These are phyloP conservation scores for Eupeodes latifasciatus DNA, from an alignment of 2,888 invertebrate species.

Conservation along the genomic window DNA sequence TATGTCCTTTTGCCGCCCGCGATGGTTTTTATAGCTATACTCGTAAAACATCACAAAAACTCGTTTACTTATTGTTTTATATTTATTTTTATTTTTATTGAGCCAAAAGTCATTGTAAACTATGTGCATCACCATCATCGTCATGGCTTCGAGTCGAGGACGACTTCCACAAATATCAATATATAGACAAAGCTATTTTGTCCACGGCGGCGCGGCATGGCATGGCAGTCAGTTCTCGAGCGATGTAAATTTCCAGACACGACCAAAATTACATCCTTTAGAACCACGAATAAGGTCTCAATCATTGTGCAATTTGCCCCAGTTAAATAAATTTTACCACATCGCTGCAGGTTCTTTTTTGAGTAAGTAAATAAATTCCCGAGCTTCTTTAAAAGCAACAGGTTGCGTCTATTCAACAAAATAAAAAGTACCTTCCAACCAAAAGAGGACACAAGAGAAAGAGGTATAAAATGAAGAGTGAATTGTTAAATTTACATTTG, in stretches of 20 bases:
- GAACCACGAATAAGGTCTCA: constrained; percentile 40
- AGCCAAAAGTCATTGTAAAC: constrained; percentile 41
- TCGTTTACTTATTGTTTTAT: constrained; percentile 40
- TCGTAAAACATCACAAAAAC: constrained; percentile 16
- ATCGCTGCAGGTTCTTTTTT: background rate
- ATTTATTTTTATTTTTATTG: constrained; percentile 44
- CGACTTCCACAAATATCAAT: background rate
- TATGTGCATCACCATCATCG: background rate
- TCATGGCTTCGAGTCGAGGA: background rate
- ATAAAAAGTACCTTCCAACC: background rate
- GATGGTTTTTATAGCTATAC: constrained; percentile 39
- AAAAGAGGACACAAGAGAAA: background rate
- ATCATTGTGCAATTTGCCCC: constrained; percentile 50
- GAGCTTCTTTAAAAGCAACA: constrained; percentile 47
- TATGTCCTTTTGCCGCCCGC: constrained; percentile 57
- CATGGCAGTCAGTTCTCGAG: no score
- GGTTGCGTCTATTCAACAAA: constrained; percentile 15
- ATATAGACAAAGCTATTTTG: constrained; percentile 15
- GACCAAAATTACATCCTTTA: constrained; percentile 37
- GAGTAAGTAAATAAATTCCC: constrained; percentile 40
- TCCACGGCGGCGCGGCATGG: constrained; percentile 12
- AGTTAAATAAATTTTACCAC: constrained; percentile 43
- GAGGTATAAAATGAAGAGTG: constrained; percentile 38
- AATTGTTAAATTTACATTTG: constrained; percentile 57
- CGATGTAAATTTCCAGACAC: constrained; percentile 26